A percentile compares a stretch with the other conserved stretches of the same genome.
Conservation (phyloP, 1,140 invertebrate genomes). For the Scaptomyza hsui region DNA sequence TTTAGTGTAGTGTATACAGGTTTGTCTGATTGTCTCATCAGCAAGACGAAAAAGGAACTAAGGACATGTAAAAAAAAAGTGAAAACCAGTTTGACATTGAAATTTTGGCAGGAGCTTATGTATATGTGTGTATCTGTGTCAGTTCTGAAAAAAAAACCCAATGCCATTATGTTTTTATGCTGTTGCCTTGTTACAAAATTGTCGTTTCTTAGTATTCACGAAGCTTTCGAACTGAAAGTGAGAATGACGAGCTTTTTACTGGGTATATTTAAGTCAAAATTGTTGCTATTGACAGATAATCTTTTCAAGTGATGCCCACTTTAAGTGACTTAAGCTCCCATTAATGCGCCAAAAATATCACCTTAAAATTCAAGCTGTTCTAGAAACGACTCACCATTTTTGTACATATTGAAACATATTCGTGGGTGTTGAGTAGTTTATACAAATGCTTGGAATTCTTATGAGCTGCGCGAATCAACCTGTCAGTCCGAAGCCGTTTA, state of each 20-base stretch:
- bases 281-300: slow-evolving; percentile 39
- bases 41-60: slow-evolving; percentile 61
- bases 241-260: not conserved
- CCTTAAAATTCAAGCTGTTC: slow-evolving; percentile 52
- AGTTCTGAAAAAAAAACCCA: slow-evolving; percentile 44
- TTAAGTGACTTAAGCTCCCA: slow-evolving; percentile 66
- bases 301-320: slow-evolving; percentile 59
- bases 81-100: slow-evolving; percentile 77
- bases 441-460: slow-evolving; percentile 56
- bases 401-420: slow-evolving; percentile 32
- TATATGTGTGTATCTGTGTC: slow-evolving; percentile 29
- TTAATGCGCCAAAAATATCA: slow-evolving; percentile 73
- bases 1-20: slow-evolving; percentile 20
- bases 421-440: slow-evolving; percentile 39
- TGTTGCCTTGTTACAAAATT: not conserved
- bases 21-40: slow-evolving; percentile 27
- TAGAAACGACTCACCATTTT: slow-evolving; percentile 57
- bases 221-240: not conserved
- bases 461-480: slow-evolving; percentile 56
- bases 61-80: slow-evolving; percentile 70
- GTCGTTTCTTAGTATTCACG: not conserved
- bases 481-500: slow-evolving; percentile 53
- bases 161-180: slow-evolving; percentile 43
- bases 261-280: not conserved
- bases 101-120: slow-evolving; percentile 47